Evolutionary conservation across 1,140 invertebrate genomes (phyloP).

Genomic region (Aricia agestis): DNA sequence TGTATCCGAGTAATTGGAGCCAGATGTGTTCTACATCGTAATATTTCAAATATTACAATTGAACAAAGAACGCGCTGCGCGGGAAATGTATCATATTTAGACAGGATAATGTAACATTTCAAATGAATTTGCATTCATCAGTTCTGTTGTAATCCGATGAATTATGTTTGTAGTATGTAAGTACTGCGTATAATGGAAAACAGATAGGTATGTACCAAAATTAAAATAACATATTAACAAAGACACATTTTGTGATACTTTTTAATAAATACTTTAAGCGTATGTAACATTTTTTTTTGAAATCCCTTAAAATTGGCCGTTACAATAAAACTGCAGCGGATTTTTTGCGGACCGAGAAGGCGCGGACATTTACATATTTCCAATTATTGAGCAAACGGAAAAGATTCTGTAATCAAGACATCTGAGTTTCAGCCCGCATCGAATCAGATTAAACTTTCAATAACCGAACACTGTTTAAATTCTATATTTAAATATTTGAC

Average conservation of each 20-base stretch:
- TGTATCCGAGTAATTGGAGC: not conserved
- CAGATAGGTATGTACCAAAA: too few relatives aligned
- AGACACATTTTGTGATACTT: too few relatives aligned
- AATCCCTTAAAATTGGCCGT: not conserved
- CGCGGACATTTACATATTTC: not conserved
- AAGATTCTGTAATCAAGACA: constrained; percentile 3
- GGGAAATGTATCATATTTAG: not conserved
- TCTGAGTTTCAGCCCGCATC: not conserved
- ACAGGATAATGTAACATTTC: not conserved
- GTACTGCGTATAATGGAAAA: not conserved
- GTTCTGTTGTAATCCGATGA: not conserved
- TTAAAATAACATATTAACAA: too few relatives aligned
- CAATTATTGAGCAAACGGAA: constrained; percentile 3
- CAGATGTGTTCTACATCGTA: not conserved
- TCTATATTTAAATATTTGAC: constrained; percentile 1
- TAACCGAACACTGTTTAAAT: not conserved
- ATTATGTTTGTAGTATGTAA: not conserved
- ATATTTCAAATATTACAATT: not conserved
- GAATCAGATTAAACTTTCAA: not conserved
- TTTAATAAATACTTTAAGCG: not conserved
- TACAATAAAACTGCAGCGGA: not conserved
- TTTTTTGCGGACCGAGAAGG: not conserved
- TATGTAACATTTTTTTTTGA: not conserved
- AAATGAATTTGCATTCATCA: not conserved
- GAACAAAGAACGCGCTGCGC: not conserved